Evolutionary conservation across 2,113 vertebrate genomes (phyloP), one percentile per base, ranked within the genome.

Genomic region (Balaenoptera acutorostrata): DNA sequence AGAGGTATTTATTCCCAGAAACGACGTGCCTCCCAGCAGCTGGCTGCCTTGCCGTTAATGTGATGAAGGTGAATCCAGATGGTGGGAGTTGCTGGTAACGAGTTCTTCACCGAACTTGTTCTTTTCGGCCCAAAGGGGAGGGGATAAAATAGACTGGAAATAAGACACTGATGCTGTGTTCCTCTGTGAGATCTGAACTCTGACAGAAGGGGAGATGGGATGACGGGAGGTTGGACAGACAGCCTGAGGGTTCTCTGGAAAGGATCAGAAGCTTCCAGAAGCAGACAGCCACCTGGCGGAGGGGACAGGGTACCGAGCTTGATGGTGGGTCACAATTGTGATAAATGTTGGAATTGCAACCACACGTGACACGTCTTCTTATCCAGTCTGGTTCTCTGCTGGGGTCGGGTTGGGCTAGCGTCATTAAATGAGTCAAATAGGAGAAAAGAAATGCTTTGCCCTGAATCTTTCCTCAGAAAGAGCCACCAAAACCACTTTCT

Each of bases 241-340:
- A 31, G 10, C 55, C 31, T 1, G 36, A 72, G 25, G 29, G 20
- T 59, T 94, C 77, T 93, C 46, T 41, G 21, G 61, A 78, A 82
- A 95, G 59, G 1, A 72, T 74, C n/a, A 17, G 41, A 86, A 64
- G 36, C 36, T 90, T 93, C 87, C 25, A 89, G 87, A 95, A 94
- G 36, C 15, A 29, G 44, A 33, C 3, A 3, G 10, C 18, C 12
- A 29, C 33, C 64, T 88, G 86, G 39, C 55, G 49, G 36, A 88
- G 33, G 36, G 11, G n/a, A 77, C 49, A 71, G 66, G 36, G 36
- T 59, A 15, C 13, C 0, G 2, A 25, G 44, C 33, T 41, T 57
- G 69, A 44, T 1, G 74, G 14, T 81, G 31, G 74, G 31, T 23
- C 84, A 29, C 14, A 6, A 17, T 49, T 4, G 1, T 64, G 31